Base-by-base conservation (phyloP, 1,140 invertebrate species). In the Anthonomus grandis region DNA sequence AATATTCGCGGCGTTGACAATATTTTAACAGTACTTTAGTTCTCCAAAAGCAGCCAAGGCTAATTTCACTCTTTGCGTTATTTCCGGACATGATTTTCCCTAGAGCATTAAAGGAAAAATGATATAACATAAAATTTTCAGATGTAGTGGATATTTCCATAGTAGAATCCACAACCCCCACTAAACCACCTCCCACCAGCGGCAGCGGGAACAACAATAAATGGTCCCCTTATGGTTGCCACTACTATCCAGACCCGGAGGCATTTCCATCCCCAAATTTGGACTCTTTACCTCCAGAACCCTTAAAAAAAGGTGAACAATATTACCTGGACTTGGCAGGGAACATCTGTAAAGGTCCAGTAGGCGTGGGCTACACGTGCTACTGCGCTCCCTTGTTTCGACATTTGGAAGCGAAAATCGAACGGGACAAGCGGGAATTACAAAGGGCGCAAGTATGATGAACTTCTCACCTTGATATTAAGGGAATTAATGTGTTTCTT, bases 311-410 rank as follows among this genome's bases (percentile, higher is more conserved):
- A 61, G 94, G 94, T 13, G 91, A 95, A 72, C 93, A 97, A 69
- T 97, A 97, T 74, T 98, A 89, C 74, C 78, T 95, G 47, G 94
- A 97, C 73, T 77, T 98, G 48, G 93, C 92, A n/a, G 94, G 95
- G 2, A 95, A 97, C 70, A 95, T 98, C 48, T 86, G 91, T 62
- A 96, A 97, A 75, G 93, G 94, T 4, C 93, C 93, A 0, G 84
- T 95, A 8, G 92, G 93, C 1, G 88, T 93, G 6, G 89, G 90
- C 0, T 89, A 91, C 65, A 81, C 82, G 6, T 87, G 86, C 65
- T 86, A 85, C 65, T 87, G 85, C 70, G 84, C 83, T 0, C 88
- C 89, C 3, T 87, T 93, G 65, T 89, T 96, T 68, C 82, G 87
- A 57, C 87, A 93, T 56, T 85, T 95, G 70, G 92, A 95, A 72